Evolutionary conservation across 2,113 vertebrate species (phyloP).

Genomic region (Tautogolabrus adspersus): DNA sequence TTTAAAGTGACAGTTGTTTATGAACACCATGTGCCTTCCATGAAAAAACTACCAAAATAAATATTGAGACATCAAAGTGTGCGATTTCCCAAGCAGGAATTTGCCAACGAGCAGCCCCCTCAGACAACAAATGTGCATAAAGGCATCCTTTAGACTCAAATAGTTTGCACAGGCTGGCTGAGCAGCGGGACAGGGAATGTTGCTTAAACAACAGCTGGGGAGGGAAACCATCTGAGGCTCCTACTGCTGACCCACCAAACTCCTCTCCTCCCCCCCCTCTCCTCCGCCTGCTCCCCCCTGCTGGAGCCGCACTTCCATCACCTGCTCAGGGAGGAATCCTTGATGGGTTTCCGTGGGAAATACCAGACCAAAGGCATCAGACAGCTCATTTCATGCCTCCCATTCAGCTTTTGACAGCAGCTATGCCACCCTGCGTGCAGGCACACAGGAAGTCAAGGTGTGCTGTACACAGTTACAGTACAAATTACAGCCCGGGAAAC

Average conservation of each 20-base stretch:
- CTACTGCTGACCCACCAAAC: conserved; percentile 38
- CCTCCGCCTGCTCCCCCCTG: background rate
- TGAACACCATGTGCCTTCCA: conserved; percentile 10
- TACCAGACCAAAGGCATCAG: conserved; percentile 63
- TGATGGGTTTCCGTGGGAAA: conserved; percentile 79
- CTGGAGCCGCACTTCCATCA: conserved; percentile 74
- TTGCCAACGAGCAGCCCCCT: conserved; percentile 46
- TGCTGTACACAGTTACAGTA: background rate
- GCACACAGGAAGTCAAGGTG: conserved; percentile 52
- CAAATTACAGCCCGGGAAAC: conserved; percentile 31
- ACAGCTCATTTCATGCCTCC: conserved; percentile 52
- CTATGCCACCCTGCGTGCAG: background rate
- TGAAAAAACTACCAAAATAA: conserved; percentile 19
- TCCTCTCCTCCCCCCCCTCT: conserved; percentile 16
- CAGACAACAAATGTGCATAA: conserved; percentile 75
- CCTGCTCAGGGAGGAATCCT: conserved; percentile 81
- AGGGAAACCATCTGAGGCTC: conserved; percentile 73
- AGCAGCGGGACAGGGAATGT: conserved; percentile 73
- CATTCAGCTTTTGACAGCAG: conserved; percentile 41
- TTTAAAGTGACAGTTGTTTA: conserved; percentile 37
- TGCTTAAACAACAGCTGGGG: conserved; percentile 79
- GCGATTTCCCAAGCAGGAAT: conserved; percentile 47
- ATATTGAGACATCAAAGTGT: conserved; percentile 59
- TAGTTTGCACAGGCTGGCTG: conserved; percentile 78
- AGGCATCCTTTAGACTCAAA: conserved; percentile 76